These are phyloP conservation scores for Delphinus delphis DNA, from an alignment of 2,113 vertebrate species.

Conservation along the genomic window DNA sequence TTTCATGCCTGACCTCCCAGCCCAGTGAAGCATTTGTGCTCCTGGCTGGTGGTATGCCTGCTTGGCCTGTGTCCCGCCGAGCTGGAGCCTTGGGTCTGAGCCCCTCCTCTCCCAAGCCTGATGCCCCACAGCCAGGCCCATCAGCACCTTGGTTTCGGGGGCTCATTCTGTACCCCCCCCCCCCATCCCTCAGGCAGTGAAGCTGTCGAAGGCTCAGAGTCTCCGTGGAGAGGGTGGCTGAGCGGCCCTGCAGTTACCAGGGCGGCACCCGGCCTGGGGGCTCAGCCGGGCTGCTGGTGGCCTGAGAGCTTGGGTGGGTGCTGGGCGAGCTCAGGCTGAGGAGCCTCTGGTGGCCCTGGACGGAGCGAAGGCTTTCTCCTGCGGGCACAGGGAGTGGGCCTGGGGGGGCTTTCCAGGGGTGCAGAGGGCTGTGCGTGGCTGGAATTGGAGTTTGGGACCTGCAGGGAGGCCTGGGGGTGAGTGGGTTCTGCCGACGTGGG, in stretches of 20 bases:
- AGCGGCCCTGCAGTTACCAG: neutral
- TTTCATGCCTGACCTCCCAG: neutral
- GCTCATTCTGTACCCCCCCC: neutral
- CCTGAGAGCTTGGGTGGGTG: neutral
- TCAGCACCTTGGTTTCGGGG: neutral
- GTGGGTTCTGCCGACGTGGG: fast-evolving
- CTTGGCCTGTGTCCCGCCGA: neutral
- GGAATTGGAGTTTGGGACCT: neutral
- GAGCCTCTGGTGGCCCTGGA: no score
- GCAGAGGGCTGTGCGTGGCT: fast-evolving
- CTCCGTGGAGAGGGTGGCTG: neutral
- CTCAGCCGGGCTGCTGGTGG: fast-evolving
- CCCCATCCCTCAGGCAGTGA: neutral
- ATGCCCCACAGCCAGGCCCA: no score
- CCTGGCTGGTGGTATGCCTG: neutral
- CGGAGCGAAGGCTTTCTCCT: neutral
- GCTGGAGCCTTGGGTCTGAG: neutral
- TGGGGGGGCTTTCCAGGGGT: no score
- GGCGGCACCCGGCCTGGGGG: neutral
- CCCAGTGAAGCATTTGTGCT: fast-evolving
- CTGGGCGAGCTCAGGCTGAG: no score
- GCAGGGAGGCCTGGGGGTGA: neutral
- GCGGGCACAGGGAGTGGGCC: neutral
- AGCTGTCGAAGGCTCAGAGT: neutral
- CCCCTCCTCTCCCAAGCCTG: fast-evolving